Base-by-base conservation (phyloP, 2,113 vertebrate species). In the Cacatua alba region DNA sequence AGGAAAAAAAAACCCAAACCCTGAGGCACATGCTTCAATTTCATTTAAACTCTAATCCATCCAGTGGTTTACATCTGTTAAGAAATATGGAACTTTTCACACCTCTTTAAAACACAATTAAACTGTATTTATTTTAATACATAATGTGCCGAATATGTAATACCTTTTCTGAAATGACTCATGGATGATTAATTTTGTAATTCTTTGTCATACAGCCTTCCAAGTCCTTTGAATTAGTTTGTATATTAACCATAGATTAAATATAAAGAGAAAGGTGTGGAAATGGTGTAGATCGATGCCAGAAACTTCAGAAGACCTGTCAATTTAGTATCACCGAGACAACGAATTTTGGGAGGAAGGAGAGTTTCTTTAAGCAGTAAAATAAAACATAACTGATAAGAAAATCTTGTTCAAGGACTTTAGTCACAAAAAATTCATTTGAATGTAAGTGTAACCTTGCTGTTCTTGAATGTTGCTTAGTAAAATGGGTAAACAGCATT, bases 61-160 rank as follows among this genome's bases (percentile, higher is more conserved):
- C 51, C 85, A 93, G 86, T 91, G 60, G 16, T 91, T 94, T 92
- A 93, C 82, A 85, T 90, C 78, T 94, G 76, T 90, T 94, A 92
- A 87, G 92, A 92, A 94, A 86, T 92, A 90, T 41, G 57, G 82
- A 91, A 90, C 60, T 94, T 92, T 96, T 95, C 91, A 69, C 96
- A 96, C 94, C 92, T 94, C 87, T 94, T 95, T 94, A 95, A 96
- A 94, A n/a, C 74, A 91, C 84, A 94, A 92, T 95, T 95, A 92
- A 85, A 63, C 17, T 76, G 3, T 63, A 51, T 94, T 89, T 96
- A 77, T 86, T 95, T 95, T 81, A 86, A 82, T 63, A 37, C 77
- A 59, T 70, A 94, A 83, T 91, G 39, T 78, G 55, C 76, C 11
- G 3, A 90, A 63, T 91, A 78, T 78, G 64, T 91, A 88, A 86